Conservation (phyloP, 2,888 invertebrate genomes). For the Andrena marginata region DNA sequence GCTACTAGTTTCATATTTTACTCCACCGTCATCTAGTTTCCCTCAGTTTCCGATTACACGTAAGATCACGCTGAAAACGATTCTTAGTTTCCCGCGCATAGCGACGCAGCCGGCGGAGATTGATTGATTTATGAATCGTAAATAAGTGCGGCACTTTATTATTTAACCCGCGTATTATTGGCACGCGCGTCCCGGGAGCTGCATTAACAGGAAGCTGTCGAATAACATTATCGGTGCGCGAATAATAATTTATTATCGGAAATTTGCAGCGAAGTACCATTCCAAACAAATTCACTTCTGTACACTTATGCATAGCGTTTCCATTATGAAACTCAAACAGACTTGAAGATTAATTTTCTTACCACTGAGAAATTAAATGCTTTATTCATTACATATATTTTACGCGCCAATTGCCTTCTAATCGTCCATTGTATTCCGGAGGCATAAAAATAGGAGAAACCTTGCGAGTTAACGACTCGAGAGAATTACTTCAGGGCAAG, state of each 20-base stretch:
- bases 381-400: neutral
- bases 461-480: neutral
- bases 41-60: conserved; percentile 67
- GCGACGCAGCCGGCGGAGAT: conserved; percentile 14
- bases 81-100: conserved; percentile 31
- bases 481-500: too few relatives aligned
- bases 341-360: too few relatives aligned
- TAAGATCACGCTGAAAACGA: conserved; percentile 57
- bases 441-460: neutral
- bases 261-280: too few relatives aligned
- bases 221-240: too few relatives aligned
- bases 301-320: too few relatives aligned
- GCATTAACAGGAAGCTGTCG: too few relatives aligned
- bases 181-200: neutral
- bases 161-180: neutral
- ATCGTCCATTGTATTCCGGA: too few relatives aligned
- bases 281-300: too few relatives aligned
- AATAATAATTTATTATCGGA: too few relatives aligned
- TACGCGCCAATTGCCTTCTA: too few relatives aligned
- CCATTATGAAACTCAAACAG: too few relatives aligned
- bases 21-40: conserved; percentile 61
- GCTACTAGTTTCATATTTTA: conserved; percentile 60
- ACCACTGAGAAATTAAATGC: neutral
- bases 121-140: conserved; percentile 42
- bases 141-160: conserved; percentile 13